A percentile compares a stretch with the other conserved stretches of the same genome.
These are phyloP conservation scores for Hyposoter dolosus DNA, from an alignment of 2,888 invertebrate species.

Conservation along the genomic window DNA sequence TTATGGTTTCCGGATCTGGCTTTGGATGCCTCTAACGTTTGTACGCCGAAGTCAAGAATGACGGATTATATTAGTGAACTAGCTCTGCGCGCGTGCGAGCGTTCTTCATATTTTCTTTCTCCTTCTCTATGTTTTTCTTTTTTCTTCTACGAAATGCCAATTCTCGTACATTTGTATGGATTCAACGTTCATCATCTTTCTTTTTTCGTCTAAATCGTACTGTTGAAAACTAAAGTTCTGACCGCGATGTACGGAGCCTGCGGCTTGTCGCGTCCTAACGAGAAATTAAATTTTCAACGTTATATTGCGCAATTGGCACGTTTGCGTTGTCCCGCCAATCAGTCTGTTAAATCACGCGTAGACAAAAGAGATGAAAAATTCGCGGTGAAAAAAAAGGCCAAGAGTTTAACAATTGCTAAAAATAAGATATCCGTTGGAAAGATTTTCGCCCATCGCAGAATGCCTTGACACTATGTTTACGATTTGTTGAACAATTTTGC, in stretches of 20 bases:
- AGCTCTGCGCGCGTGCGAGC: conserved; percentile 29
- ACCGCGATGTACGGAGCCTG: conserved; percentile 10
- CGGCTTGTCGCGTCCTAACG: conserved; percentile 21
- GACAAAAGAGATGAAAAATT: background rate
- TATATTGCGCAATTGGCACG: background rate
- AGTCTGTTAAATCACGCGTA: background rate
- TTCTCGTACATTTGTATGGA: background rate
- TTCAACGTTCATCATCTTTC: background rate
- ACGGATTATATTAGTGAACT: conserved; percentile 22
- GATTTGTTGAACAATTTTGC: conserved; percentile 17
- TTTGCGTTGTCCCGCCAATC: background rate
- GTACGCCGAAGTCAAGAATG: conserved; percentile 24
- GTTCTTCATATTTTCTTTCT: conserved; percentile 2
- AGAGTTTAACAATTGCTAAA: background rate
- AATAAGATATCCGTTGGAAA: background rate
- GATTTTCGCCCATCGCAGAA: background rate
- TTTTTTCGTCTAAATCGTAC: background rate
- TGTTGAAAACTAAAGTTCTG: conserved; percentile 46
- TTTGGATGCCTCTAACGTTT: conserved; percentile 54
- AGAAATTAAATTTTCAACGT: conserved; percentile 52
- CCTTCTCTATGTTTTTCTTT: background rate
- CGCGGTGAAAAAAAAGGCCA: no score
- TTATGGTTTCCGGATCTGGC: conserved; percentile 68
- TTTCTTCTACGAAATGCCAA: conserved; percentile 22
- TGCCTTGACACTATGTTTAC: background rate